These are phyloP conservation scores for Miniopterus natalensis DNA, from an alignment of 2,113 vertebrate species.

Conservation along the genomic window DNA sequence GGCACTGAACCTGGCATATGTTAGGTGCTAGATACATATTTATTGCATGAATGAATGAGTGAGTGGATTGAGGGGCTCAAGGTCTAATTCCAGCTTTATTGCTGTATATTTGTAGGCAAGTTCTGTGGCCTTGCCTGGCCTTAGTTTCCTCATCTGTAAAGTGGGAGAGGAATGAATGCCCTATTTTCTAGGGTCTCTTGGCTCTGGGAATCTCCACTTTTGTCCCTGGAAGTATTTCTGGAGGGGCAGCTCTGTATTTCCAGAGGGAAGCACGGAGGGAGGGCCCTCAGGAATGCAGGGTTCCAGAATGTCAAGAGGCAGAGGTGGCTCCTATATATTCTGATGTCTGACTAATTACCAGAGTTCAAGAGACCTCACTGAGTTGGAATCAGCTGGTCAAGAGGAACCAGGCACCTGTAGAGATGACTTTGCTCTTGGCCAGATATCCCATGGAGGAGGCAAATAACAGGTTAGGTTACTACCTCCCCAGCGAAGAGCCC, in stretches of 20 bases:
- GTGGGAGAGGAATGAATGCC: not conserved
- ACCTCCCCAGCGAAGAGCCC: not conserved
- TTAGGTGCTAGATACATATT: not conserved
- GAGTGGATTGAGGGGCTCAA: not conserved
- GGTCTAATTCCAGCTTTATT: not conserved
- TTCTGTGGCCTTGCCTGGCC: not conserved
- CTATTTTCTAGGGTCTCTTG: not conserved
- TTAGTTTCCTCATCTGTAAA: slow-evolving; percentile 17
- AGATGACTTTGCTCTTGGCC: not conserved
- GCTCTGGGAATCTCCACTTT: not conserved
- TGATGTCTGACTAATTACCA: not conserved
- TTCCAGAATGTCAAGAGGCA: not conserved
- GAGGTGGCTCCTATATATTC: not conserved
- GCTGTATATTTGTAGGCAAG: not conserved
- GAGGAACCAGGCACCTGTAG: not conserved
- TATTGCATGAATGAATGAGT: not conserved
- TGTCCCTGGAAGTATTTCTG: not conserved
- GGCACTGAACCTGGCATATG: not conserved
- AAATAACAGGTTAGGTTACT: not conserved
- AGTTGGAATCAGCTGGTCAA: not conserved
- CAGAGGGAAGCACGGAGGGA: not conserved
- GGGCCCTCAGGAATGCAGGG: not conserved
- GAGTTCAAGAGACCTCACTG: not conserved
- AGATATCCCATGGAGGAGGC: not conserved
- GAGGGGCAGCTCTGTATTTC: not conserved